Conservation (phyloP, 2,888 invertebrate species). For the Metellina segmentata region DNA sequence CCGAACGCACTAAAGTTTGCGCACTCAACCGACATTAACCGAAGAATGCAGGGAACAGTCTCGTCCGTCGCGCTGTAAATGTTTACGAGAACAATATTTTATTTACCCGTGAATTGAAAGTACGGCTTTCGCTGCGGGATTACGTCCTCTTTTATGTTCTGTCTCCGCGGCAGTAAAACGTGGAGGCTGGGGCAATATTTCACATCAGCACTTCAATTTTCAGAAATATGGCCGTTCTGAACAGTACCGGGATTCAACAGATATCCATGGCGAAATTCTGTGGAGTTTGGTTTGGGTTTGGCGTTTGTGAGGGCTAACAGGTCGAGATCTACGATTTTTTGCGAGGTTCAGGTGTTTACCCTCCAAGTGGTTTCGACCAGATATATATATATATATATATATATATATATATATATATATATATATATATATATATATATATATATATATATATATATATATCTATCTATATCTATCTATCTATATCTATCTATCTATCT, state of each 20-base stretch:
- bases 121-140: not conserved
- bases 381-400: too few relatives aligned
- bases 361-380: too few relatives aligned
- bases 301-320: too few relatives aligned
- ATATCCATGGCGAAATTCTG: not conserved
- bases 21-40: not conserved
- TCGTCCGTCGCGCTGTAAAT: not conserved
- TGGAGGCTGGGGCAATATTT: not conserved
- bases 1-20: not conserved
- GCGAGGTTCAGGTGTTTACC: too few relatives aligned
- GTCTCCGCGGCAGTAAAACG: not conserved
- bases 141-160: not conserved
- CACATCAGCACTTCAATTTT: not conserved
- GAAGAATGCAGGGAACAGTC: not conserved
- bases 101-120: not conserved
- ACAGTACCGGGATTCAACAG: not conserved
- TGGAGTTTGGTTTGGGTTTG: too few relatives aligned
- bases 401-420: too few relatives aligned
- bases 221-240: not conserved
- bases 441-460: too few relatives aligned
- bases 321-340: too few relatives aligned
- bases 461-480: too few relatives aligned
- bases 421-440: too few relatives aligned
- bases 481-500: too few relatives aligned
- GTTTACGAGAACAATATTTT: slow-evolving; percentile 1